phyloP scores from a whole-genome alignment of 2,113 vertebrate species.

The Toxotes chatareus region DNA sequence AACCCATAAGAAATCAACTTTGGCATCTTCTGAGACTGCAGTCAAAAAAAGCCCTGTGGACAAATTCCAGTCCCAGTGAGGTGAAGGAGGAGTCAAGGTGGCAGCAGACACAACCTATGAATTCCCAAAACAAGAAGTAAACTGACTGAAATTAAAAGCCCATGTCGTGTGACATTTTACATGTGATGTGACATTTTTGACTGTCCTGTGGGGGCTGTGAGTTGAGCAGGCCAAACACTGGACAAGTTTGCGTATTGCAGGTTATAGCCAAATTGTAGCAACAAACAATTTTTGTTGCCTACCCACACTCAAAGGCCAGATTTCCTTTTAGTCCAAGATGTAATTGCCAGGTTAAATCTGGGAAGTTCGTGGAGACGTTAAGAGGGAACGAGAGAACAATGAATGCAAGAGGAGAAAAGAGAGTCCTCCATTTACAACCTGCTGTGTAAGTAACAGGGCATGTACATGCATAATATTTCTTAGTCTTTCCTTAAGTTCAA shows the following conservation, averaged over 20 bases:
- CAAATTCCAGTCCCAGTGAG: background rate
- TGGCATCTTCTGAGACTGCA: slow-evolving; percentile 17
- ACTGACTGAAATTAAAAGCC: background rate
- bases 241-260: background rate
- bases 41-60: background rate
- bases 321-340: background rate
- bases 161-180: too few species aligned
- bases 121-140: background rate
- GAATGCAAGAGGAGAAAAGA: too few species aligned
- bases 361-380: background rate
- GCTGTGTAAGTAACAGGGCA: background rate
- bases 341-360: background rate
- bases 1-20: slow-evolving; percentile 7
- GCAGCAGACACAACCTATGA: background rate
- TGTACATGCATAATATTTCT: background rate
- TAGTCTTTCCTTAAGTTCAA: background rate
- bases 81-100: slow-evolving; percentile 12
- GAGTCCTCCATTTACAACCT: background rate
- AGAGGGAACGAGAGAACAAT: background rate
- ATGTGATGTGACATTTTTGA: slow-evolving; percentile 1
- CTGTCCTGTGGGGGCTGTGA: background rate
- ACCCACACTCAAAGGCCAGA: background rate
- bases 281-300: background rate
- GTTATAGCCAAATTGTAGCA: background rate
- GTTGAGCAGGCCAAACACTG: background rate